Evolutionary conservation across 2,113 vertebrate genomes (phyloP), one percentile per base, ranked within the genome.

Genomic region (Rhodinocichla rosea): DNA sequence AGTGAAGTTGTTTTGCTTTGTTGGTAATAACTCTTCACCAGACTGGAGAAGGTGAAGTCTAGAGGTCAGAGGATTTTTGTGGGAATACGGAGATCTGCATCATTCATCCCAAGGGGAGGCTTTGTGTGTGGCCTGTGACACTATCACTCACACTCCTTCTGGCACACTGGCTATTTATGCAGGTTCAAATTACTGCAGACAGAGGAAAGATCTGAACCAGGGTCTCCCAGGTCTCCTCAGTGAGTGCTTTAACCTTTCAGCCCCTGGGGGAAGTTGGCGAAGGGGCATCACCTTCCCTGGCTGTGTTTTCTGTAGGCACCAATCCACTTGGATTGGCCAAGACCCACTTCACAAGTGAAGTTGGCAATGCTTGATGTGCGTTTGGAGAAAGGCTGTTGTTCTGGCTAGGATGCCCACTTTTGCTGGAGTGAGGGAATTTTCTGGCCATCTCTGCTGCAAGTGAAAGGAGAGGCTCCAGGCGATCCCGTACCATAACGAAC

Each of bases 111-210:
- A 89, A 83, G 95, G 64, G 80, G 20, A 83, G 35, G 27, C 95
- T 95, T 74, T 80, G 89, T 96, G 96, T 94, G 96, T 97, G 96
- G 96, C 92, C 96, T 83, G 89, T 93, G 96, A 97, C 96, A 89
- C 63, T 92, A 94, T 95, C 88, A 65, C 68, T 95, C 79, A 77
- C 79, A 92, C 86, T 95, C 90, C 79, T 83, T 95, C 83, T 92
- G 92, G 88, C 88, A 90, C 42, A 74, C 64, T 80, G 88, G 88
- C 90, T 97, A 92, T 97, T 97, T 97, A 74, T 83, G 80, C 76
- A 95, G 92, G 83, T 93, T 97, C 94, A 90, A 78, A 93, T 97
- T 97, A 95, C 96, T 74, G 80, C 83, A 92, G 79, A 64, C 44
- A 56, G 83, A 83, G 75, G 71, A 95, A 90, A 63, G 88, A 70